Base-by-base conservation (phyloP, 2,888 invertebrate genomes). In the Spatulosminthurus flaviceps region DNA sequence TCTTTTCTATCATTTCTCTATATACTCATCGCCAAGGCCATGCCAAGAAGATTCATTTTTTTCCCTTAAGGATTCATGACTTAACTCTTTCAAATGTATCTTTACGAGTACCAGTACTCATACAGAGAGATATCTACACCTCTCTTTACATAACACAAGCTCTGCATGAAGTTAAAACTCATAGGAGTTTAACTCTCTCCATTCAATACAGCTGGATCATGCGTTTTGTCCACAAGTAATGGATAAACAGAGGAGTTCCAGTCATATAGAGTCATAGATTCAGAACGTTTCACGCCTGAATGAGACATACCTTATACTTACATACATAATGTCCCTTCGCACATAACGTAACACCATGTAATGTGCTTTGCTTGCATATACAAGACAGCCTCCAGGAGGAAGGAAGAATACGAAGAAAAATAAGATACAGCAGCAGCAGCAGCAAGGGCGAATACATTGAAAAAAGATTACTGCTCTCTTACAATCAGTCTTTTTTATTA, bases 41-140 rank as follows among this genome's bases (percentile, higher is more conserved):
- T 64, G 75, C 75, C 75, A 75, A 41, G 75, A 75, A 75, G 64
- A 75, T 75, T 66, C 75, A 64, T 75, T 75, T 75, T 75, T 75
- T 75, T n/a, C n/a, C 60, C 64, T 7, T 22, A 22, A 21, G 26
- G 41, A 7, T 64, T 75, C 75, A 75, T 75, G 75, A 75, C 75
- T 75, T 75, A 29, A 75, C 75, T 75, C 75, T 75, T 75, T 75
- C 75, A 34, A 26, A 11, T 19, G 51, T 19, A 51, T 51, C 16
- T 51, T 19, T 16, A 51, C 16, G 16, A 4, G n/a, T 16, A 51
- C 51, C 5, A 51, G 2, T 16, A 13, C 16, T 43, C 43, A 9
- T 67, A 64, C 21, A 21, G 21, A 24, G 21, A 64, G 64, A 21
- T 22, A 34, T 9, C 4, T 9, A 34, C 34, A 9, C n/a, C n/a